Evolutionary conservation across 2,113 vertebrate species (phyloP).

Genomic region (Hyaena hyaena): DNA sequence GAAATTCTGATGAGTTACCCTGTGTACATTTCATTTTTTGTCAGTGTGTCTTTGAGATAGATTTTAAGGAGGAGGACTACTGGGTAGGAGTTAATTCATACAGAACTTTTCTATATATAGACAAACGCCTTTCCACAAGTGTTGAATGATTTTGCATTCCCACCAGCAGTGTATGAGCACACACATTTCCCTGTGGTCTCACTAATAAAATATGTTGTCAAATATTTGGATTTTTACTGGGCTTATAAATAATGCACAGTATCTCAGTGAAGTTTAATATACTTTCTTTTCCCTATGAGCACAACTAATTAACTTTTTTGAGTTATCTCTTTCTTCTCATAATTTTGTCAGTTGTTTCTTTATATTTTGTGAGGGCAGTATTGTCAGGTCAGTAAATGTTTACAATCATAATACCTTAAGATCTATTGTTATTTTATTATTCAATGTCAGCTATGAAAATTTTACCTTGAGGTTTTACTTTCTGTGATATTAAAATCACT

Average conservation of each 20-base stretch:
- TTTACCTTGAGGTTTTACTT: slow-evolving; percentile 21
- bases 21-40: neutral
- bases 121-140: neutral
- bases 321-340: neutral
- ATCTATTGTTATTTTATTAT: neutral
- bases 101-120: neutral
- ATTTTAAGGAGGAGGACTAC: neutral
- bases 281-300: neutral
- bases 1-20: neutral
- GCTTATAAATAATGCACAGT: neutral
- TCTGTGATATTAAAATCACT: neutral
- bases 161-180: neutral
- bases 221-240: slow-evolving; percentile 26
- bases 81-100: neutral
- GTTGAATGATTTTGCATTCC: neutral
- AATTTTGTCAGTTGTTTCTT: neutral
- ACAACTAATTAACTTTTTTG: neutral
- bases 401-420: neutral
- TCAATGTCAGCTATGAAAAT: neutral
- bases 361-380: neutral
- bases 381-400: neutral
- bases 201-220: neutral
- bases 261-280: neutral
- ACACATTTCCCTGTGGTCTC: neutral
- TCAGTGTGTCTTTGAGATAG: neutral